Evolutionary conservation across 2,113 vertebrate genomes (phyloP).

Genomic region (Panthera tigris): DNA sequence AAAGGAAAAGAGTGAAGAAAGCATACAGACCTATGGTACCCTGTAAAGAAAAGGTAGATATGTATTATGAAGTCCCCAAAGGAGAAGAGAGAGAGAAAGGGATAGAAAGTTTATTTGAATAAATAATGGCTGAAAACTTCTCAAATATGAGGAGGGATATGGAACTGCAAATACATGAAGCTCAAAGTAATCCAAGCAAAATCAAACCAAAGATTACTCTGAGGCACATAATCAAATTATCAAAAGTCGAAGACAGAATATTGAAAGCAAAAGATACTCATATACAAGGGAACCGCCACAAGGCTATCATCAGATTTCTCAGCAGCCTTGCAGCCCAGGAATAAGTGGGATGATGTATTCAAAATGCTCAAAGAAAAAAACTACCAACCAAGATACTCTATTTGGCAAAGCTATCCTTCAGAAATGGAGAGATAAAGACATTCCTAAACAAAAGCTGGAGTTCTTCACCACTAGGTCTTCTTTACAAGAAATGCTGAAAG

Average conservation of each 20-base stretch:
- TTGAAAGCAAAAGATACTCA: not conserved
- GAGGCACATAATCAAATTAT: not conserved
- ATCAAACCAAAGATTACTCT: not conserved
- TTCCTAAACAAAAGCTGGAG: not conserved
- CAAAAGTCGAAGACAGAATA: not conserved
- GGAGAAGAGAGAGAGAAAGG: not conserved
- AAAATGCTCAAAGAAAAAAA: not conserved
- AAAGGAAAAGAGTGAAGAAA: not conserved
- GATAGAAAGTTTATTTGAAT: not conserved
- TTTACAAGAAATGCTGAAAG: not conserved
- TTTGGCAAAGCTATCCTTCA: not conserved
- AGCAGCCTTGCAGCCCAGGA: not conserved
- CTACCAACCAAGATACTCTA: not conserved
- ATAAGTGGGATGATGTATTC: not conserved
- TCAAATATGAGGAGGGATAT: not conserved
- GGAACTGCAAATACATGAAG: not conserved
- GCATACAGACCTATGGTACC: not conserved
- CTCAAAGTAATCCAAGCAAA: not conserved
- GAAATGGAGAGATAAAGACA: not conserved
- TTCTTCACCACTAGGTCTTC: not conserved
- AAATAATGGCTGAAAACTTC: not conserved
- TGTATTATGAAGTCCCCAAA: not conserved
- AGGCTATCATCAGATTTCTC: not conserved
- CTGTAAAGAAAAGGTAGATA: not conserved
- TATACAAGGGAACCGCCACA: not conserved